Evolutionary conservation across 2,888 invertebrate species (phyloP).

Genomic region (Stratiomys singularior): DNA sequence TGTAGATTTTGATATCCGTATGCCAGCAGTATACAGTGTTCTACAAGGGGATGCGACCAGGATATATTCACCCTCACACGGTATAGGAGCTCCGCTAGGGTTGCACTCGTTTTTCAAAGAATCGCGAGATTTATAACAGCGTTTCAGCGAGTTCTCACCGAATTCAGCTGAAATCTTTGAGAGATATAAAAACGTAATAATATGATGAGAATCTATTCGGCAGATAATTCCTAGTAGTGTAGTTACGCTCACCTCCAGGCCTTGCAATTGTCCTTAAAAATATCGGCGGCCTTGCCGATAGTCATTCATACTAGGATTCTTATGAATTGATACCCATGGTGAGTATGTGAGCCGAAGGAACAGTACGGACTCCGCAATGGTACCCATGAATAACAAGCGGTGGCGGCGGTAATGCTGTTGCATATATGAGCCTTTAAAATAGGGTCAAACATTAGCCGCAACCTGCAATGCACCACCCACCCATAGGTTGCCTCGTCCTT

Average conservation of each 20-base stretch:
- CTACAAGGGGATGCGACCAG: constrained; percentile 19
- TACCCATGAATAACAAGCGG: constrained; percentile 56
- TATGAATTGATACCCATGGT: neutral
- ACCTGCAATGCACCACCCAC: constrained; percentile 65
- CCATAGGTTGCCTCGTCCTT: constrained; percentile 19
- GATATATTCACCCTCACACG: constrained; percentile 8
- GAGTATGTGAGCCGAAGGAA: neutral
- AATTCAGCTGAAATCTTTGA: too few species aligned
- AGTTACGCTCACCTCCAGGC: too few species aligned
- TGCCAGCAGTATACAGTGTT: constrained; percentile 18
- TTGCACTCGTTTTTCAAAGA: too few species aligned
- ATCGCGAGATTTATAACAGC: too few species aligned
- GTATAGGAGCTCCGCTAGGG: too few species aligned
- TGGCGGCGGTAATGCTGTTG: constrained; percentile 50
- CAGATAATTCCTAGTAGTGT: too few species aligned
- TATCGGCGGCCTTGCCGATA: neutral
- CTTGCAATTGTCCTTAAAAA: too few species aligned
- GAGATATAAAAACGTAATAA: too few species aligned
- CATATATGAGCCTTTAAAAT: constrained; percentile 55
- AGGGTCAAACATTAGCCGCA: constrained; percentile 66
- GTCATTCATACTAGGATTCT: neutral
- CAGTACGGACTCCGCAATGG: constrained; percentile 30
- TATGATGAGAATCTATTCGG: too few species aligned
- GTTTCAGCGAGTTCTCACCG: too few species aligned
- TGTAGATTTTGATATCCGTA: constrained; percentile 13